phyloP scores from a whole-genome alignment of 2,113 vertebrate species.

The Anthoscopus minutus region DNA sequence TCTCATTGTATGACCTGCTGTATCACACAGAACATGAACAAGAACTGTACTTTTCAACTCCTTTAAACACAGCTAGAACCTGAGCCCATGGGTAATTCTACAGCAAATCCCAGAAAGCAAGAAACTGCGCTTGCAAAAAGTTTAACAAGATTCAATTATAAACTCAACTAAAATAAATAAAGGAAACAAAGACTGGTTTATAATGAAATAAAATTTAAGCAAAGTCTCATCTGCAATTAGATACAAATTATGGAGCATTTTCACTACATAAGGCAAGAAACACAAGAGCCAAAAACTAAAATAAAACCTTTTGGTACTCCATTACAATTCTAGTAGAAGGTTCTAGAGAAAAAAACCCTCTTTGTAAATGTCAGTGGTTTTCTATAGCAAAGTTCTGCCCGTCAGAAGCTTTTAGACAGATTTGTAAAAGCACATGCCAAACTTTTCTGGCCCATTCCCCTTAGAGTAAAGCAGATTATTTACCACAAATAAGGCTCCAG shows the following conservation, averaged over 20 bases:
- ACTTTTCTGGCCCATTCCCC: not conserved
- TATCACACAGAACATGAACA: not conserved
- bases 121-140: not conserved
- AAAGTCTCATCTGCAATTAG: not conserved
- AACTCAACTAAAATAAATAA: not conserved
- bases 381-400: not conserved
- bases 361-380: not conserved
- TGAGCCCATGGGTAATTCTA: not conserved
- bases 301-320: not conserved
- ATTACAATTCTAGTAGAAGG: not conserved
- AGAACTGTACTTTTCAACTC: not conserved
- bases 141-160: not conserved
- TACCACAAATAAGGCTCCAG: slow-evolving; percentile 90
- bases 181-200: not conserved
- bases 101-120: not conserved
- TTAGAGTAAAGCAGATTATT: slow-evolving; percentile 35
- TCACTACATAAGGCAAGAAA: not conserved
- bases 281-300: not conserved
- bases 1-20: not conserved
- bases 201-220: not conserved
- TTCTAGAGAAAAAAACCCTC: not conserved
- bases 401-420: not conserved
- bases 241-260: not conserved
- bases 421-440: not conserved
- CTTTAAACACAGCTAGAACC: not conserved